phyloP scores from a whole-genome alignment of 2,113 vertebrate genomes.

The Sceloporus tristichus region DNA sequence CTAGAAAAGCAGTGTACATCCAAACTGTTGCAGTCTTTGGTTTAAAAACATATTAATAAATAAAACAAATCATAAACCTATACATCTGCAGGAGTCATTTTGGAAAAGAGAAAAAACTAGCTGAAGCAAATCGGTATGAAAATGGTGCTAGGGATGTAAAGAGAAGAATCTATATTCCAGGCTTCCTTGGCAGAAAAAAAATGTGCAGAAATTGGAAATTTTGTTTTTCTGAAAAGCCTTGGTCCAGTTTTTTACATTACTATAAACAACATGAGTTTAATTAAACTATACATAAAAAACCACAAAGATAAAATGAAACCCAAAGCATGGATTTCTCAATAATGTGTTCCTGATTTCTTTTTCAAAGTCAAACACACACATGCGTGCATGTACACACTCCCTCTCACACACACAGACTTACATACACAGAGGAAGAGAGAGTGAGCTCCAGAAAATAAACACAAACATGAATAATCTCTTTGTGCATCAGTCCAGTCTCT shows the following conservation, averaged over 20 bases:
- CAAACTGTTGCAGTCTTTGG: conserved; percentile 68
- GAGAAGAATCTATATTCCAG: conserved; percentile 61
- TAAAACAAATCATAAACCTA: conserved; percentile 88
- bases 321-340: conserved; percentile 55
- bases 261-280: conserved; percentile 65
- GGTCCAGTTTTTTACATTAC: conserved; percentile 72
- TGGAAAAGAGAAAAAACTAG: conserved; percentile 27
- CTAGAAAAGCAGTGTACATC: conserved; percentile 70
- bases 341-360: conserved; percentile 68
- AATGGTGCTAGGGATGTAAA: conserved; percentile 37
- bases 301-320: conserved; percentile 61
- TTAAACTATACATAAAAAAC: conserved; percentile 57
- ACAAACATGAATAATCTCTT: conserved; percentile 51
- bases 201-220: conserved; percentile 49
- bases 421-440: conserved; percentile 28
- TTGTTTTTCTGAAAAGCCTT: conserved; percentile 63
- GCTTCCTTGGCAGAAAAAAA: conserved; percentile 53
- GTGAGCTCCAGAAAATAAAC: conserved; percentile 32
- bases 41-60: conserved; percentile 96
- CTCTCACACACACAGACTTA: conserved; percentile 57
- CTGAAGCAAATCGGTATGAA: conserved; percentile 53
- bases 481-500: neutral
- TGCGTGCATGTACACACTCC: conserved; percentile 21
- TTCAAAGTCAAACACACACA: conserved; percentile 50
- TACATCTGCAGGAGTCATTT: conserved; percentile 81